Evolutionary conservation across 2,113 vertebrate species (phyloP).

Genomic region (Dolichotis patagonum): DNA sequence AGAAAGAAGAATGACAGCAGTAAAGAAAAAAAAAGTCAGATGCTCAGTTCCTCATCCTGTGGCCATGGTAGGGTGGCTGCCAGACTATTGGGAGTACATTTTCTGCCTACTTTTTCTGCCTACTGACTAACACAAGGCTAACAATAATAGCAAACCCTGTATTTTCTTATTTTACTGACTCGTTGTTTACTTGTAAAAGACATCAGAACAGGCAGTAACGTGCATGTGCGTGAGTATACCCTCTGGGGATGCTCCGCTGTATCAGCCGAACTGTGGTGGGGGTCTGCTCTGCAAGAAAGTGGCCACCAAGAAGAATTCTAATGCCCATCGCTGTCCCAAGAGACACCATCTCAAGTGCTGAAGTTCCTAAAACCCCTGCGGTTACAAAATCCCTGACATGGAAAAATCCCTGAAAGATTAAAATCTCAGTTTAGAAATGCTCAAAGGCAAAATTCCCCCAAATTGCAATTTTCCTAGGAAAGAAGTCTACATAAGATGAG

Average conservation of each 20-base stretch:
- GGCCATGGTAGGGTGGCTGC: neutral
- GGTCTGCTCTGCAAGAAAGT: neutral
- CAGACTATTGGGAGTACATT: neutral
- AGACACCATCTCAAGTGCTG: neutral
- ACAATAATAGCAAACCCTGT: neutral
- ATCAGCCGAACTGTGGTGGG: neutral
- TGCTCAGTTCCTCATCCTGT: neutral
- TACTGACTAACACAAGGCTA: neutral
- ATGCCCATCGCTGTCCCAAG: neutral
- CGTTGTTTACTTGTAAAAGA: neutral
- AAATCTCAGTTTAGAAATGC: neutral
- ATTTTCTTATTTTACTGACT: neutral
- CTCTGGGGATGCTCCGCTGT: neutral
- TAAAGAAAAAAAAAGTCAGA: rapidly evolving
- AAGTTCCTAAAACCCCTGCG: neutral
- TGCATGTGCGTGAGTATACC: neutral
- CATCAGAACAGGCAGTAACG: neutral
- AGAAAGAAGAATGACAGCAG: neutral
- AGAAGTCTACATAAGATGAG: neutral
- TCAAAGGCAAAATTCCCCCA: neutral
- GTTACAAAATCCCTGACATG: neutral
- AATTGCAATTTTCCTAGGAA: neutral
- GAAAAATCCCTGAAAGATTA: neutral
- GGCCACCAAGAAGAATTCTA: neutral
- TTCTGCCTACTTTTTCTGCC: neutral